Base-by-base conservation (phyloP, 2,113 vertebrate genomes). In the Antidorcas marsupialis region DNA sequence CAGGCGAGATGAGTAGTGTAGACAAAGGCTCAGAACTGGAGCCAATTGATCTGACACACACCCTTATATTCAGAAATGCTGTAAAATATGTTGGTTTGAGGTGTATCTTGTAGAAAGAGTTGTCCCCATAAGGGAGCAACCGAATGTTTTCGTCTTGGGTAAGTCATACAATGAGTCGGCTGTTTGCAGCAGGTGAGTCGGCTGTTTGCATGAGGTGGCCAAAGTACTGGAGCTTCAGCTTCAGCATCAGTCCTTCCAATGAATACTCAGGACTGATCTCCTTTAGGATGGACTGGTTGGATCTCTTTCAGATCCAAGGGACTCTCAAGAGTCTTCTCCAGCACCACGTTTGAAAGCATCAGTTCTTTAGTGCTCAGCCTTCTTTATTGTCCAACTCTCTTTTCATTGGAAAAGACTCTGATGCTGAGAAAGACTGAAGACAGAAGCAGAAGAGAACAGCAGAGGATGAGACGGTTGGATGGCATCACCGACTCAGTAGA, bases 1-100 rank as follows among this genome's bases (percentile, higher is more conserved):
- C 2, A 14, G 47, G 62, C 27, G 33, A 23, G 21, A 27, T 36
- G 23, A 8, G 6, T 0, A 19, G 5, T 1, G 23, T 7, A 13
- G 57, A 82, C 15, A 5, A 43, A 14, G n/a, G 3, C 94, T 89
- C 36, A 25, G 84, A 59, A 15, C 1, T 5, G 6, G 45, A 43
- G 71, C 5, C 55, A 1, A 2, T 2, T 30, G 89, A 57, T 43
- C 33, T 8, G 3, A 3, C 16, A 10, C 7, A 1, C 0, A 33
- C 9, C 3, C 14, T 0, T 5, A 6, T 28, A 16, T 28, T 30
- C 28, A 39, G 28, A 17, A 19, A 79, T 6, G 5, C 19, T 28
- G 17, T 45, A 4, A 50, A 27, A 17, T 12, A 19, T 1, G 28
- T 36, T 14, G 30, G 12, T 13, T 13, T 30, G n/a, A 36, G 78